These are phyloP conservation scores for Pterostichus madidus DNA, from an alignment of 2,888 invertebrate genomes.

Conservation along the genomic window DNA sequence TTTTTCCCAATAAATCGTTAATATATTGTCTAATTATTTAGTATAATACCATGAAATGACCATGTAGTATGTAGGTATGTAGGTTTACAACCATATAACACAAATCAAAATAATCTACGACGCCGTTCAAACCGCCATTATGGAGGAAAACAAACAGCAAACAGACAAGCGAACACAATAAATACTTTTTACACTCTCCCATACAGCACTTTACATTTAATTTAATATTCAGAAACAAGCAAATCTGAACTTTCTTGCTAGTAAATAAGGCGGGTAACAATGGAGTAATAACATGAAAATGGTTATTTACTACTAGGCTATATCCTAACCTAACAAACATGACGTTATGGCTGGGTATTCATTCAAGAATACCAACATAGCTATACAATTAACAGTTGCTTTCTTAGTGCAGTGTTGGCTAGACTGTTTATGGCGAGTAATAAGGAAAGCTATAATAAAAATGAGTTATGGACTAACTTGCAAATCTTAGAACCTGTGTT, in stretches of 20 bases:
- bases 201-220: slow-evolving; percentile 47
- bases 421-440: slow-evolving; percentile 30
- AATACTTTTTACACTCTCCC: slow-evolving; percentile 40
- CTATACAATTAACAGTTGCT: slow-evolving; percentile 39
- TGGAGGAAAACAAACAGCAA: slow-evolving; percentile 39
- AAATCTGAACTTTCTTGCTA: slow-evolving; percentile 44
- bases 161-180: slow-evolving; percentile 36
- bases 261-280: slow-evolving; percentile 56
- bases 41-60: slow-evolving; percentile 37
- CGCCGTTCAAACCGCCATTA: slow-evolving; percentile 43
- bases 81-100: slow-evolving; percentile 40
- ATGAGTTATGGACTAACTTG: slow-evolving; percentile 18
- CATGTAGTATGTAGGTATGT: slow-evolving; percentile 41
- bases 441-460: slow-evolving; percentile 30
- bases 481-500: not conserved
- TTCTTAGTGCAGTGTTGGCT: not conserved
- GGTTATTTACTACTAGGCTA: slow-evolving; percentile 47
- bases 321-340: slow-evolving; percentile 50
- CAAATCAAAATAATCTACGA: slow-evolving; percentile 42
- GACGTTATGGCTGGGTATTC: slow-evolving; percentile 38
- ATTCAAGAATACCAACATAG: slow-evolving; percentile 29
- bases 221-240: slow-evolving; percentile 55
- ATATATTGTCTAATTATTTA: slow-evolving; percentile 42
- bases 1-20: no score
- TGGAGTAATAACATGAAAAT: slow-evolving; percentile 56